Evolutionary conservation across 2,797 vertebrate species (phyloP).

Genomic region (Triplophysa bombifrons): DNA sequence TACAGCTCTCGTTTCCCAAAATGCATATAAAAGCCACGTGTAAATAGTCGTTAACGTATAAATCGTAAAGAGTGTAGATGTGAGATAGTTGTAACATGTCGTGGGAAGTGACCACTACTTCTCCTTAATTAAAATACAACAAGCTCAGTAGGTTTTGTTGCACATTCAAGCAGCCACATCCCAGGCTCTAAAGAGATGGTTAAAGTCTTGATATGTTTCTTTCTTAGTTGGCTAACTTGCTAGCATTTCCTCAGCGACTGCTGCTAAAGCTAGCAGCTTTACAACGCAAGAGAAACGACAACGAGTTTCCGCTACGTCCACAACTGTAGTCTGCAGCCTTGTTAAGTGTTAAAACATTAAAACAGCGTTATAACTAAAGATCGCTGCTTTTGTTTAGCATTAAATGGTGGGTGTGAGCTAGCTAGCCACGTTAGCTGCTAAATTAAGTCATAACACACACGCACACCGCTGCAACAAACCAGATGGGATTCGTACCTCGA

Average conservation of each 20-base stretch:
- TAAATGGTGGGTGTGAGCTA: conserved; percentile 45
- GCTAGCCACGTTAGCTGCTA: conserved; percentile 53
- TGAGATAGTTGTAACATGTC: background rate
- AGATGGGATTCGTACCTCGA: conserved; percentile 10
- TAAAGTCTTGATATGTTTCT: conserved; percentile 5
- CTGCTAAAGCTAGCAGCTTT: conserved; percentile 20
- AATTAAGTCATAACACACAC: conserved; percentile 44
- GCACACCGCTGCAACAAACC: background rate
- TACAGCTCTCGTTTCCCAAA: conserved; percentile 1
- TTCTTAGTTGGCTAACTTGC: conserved; percentile 34
- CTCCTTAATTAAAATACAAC: background rate
- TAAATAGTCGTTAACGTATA: conserved; percentile 9
- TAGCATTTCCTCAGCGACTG: conserved; percentile 21
- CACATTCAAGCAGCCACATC: conserved; percentile 1
- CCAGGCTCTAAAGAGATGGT: conserved; percentile 5
- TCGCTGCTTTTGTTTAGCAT: conserved; percentile 5
- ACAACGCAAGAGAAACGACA: conserved; percentile 15
- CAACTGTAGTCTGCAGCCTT: background rate
- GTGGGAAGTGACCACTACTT: background rate
- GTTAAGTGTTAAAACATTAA: background rate
- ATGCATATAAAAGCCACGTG: conserved; percentile 8
- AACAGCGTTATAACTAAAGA: background rate
- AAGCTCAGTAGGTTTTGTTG: conserved; percentile 1
- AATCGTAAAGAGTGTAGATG: background rate
- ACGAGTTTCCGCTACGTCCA: conserved; percentile 28